These are phyloP conservation scores for Nomada flava DNA, from an alignment of 2,888 invertebrate species.

Conservation along the genomic window DNA sequence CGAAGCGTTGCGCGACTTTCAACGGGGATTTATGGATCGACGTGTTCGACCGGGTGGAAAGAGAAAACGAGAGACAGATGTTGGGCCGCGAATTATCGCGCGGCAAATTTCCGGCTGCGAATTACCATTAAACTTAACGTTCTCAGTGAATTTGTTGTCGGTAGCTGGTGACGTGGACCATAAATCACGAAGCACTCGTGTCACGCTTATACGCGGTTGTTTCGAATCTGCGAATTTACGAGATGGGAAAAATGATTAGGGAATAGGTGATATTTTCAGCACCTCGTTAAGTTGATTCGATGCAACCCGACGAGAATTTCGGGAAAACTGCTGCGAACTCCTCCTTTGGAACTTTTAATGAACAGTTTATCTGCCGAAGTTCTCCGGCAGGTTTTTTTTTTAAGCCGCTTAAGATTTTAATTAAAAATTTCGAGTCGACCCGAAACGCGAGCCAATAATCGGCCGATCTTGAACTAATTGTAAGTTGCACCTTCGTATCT, in stretches of 20 bases:
- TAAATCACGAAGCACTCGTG: not conserved
- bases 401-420: constrained; percentile 13
- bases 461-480: not conserved
- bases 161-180: not conserved
- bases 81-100: constrained; percentile 7
- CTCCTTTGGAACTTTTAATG: not conserved
- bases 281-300: no score
- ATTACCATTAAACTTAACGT: constrained; percentile 3
- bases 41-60: no score
- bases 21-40: not conserved
- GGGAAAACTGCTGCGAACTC: not conserved
- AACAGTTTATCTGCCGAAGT: not conserved
- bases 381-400: not conserved
- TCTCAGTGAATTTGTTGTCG: not conserved
- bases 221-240: not conserved
- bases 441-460: not conserved
- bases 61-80: not conserved
- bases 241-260: not conserved
- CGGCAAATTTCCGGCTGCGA: constrained; percentile 5
- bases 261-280: not conserved
- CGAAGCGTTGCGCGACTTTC: not conserved
- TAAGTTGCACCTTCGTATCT: not conserved
- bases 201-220: not conserved
- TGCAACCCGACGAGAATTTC: not conserved
- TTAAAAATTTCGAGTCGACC: not conserved